These are phyloP conservation scores for Dryobota labecula DNA, from an alignment of 2,888 invertebrate species.

Conservation along the genomic window DNA sequence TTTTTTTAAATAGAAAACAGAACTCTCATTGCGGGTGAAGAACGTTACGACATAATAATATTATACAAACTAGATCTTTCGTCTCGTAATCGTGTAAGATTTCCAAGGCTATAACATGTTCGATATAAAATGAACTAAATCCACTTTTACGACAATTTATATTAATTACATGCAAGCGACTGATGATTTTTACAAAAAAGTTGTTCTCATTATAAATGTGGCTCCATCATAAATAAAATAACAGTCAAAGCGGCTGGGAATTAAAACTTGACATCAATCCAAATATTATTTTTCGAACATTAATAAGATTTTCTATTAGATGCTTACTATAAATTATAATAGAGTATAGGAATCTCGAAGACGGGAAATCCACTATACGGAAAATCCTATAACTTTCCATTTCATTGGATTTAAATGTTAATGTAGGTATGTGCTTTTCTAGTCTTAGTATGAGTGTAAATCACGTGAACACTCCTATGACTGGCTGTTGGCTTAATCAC, in stretches of 20 bases:
- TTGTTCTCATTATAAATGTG: conserved; percentile 30
- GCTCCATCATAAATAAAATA: conserved; percentile 54
- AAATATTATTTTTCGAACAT: conserved; percentile 50
- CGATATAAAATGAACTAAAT: conserved; percentile 24
- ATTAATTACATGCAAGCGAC: conserved; percentile 47
- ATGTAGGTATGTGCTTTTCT: not conserved
- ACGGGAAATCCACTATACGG: not conserved
- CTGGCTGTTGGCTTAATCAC: not conserved
- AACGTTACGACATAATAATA: not conserved
- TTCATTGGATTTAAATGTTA: not conserved
- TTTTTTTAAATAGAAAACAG: not conserved
- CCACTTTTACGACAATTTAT: conserved; percentile 10
- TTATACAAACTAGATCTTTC: not conserved
- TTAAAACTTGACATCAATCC: conserved; percentile 63
- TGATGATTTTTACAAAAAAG: conserved; percentile 36
- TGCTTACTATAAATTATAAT: conserved; percentile 16
- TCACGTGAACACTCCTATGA: not conserved
- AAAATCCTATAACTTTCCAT: not conserved
- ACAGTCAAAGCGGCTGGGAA: conserved; percentile 45
- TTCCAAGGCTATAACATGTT: conserved; percentile 11
- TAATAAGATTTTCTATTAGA: conserved; percentile 31
- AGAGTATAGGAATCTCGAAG: not conserved
- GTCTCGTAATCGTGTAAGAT: conserved; percentile 8
- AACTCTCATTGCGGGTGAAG: not conserved
- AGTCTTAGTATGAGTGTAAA: not conserved